These are phyloP conservation scores for Morone saxatilis DNA, from an alignment of 2,113 vertebrate genomes.

Conservation along the genomic window DNA sequence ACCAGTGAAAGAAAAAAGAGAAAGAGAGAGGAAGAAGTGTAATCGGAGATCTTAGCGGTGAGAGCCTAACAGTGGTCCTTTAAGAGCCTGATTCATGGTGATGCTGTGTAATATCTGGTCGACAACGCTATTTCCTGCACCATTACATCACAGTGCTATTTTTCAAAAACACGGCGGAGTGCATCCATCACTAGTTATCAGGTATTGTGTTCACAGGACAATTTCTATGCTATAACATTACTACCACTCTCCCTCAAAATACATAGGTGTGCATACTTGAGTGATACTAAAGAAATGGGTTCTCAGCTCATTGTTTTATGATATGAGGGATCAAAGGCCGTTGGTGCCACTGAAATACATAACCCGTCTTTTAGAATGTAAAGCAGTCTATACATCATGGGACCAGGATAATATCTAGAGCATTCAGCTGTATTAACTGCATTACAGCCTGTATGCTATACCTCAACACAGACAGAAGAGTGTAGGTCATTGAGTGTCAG, in stretches of 20 bases:
- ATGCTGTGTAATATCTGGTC: constrained; percentile 62
- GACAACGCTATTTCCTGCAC: constrained; percentile 52
- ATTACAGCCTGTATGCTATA: not conserved
- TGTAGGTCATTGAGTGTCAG: not conserved
- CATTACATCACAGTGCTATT: constrained; percentile 61
- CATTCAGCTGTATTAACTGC: not conserved
- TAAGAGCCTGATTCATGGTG: constrained; percentile 74
- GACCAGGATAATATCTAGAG: not conserved
- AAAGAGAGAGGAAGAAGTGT: constrained; percentile 38
- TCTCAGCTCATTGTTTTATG: constrained; percentile 27
- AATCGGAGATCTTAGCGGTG: constrained; percentile 51
- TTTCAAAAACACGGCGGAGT: constrained; percentile 39
- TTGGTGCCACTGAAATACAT: constrained; percentile 1
- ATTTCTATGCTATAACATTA: constrained; percentile 34
- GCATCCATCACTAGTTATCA: constrained; percentile 59
- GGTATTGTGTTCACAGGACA: constrained; percentile 57
- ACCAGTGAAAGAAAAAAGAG: not conserved
- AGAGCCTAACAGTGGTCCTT: constrained; percentile 44
- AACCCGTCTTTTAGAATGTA: constrained; percentile 5
- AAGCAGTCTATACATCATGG: constrained; percentile 5
- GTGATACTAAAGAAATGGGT: constrained; percentile 7
- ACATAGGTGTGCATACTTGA: constrained; percentile 2
- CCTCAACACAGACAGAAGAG: not conserved
- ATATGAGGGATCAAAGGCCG: constrained; percentile 20
- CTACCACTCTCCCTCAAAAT: constrained; percentile 31